These are phyloP conservation scores for Drosophila eohydei DNA, from an alignment of 2,888 invertebrate species.

Conservation along the genomic window DNA sequence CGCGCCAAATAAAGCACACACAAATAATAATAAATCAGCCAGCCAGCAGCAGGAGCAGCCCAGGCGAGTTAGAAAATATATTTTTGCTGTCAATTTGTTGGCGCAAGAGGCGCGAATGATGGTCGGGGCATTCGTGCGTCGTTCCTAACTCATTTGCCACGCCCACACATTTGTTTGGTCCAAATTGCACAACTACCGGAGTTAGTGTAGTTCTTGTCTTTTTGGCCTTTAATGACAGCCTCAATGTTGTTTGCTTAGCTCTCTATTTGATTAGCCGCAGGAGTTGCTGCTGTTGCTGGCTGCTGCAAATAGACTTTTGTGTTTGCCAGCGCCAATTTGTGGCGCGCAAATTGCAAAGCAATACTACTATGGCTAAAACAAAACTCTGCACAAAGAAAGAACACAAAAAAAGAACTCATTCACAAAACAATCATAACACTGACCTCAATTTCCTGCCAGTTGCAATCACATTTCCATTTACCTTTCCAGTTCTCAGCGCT, in stretches of 20 bases:
- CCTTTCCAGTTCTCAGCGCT: slow-evolving; percentile 27
- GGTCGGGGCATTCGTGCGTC: slow-evolving; percentile 18
- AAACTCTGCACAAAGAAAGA: slow-evolving; percentile 43
- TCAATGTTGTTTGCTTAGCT: slow-evolving; percentile 44
- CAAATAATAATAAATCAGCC: slow-evolving; percentile 60
- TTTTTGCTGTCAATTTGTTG: slow-evolving; percentile 63
- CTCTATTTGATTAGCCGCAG: slow-evolving; percentile 14
- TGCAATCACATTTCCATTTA: slow-evolving; percentile 73
- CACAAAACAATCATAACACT: slow-evolving; percentile 80
- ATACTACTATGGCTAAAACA: slow-evolving; percentile 31
- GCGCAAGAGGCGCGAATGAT: slow-evolving; percentile 49
- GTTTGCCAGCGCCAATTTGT: slow-evolving; percentile 52
- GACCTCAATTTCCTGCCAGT: slow-evolving; percentile 79
- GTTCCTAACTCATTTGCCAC: slow-evolving; percentile 57
- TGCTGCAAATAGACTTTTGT: slow-evolving; percentile 36
- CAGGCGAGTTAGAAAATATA: slow-evolving; percentile 68
- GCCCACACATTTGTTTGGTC: slow-evolving; percentile 67
- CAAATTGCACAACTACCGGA: slow-evolving; percentile 25
- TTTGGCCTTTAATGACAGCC: slow-evolving; percentile 18
- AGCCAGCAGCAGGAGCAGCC: slow-evolving; percentile 14
- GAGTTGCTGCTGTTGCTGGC: background rate
- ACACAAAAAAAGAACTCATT: slow-evolving; percentile 61
- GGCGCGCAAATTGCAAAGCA: slow-evolving; percentile 58
- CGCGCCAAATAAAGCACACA: slow-evolving; percentile 64
- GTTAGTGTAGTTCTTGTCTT: slow-evolving; percentile 6